Evolutionary conservation across 2,113 vertebrate genomes (phyloP).

Genomic region (Scomber scombrus): DNA sequence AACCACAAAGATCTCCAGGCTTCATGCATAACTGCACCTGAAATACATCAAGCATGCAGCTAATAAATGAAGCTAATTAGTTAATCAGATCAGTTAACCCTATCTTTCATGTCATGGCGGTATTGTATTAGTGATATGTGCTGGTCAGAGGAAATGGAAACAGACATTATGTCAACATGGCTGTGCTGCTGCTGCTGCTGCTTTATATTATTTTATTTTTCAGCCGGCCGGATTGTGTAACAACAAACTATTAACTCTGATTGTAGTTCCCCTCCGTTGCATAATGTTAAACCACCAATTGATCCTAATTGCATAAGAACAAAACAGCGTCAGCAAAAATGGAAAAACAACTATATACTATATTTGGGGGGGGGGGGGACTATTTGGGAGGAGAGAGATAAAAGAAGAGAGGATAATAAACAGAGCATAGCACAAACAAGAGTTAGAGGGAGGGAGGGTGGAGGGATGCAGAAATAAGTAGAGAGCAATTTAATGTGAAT

Average conservation of each 20-base stretch:
- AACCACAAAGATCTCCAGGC: too few relatives aligned
- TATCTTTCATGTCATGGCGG: too few relatives aligned
- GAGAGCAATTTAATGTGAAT: conserved; percentile 10
- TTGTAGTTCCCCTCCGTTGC: conserved; percentile 24
- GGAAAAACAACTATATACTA: background rate
- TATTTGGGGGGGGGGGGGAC: conserved; percentile 11
- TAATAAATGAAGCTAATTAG: background rate
- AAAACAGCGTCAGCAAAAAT: background rate
- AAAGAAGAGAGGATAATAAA: conserved; percentile 5
- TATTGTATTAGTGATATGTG: too few relatives aligned
- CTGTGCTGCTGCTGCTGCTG: background rate
- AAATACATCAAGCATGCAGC: background rate
- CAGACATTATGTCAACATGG: background rate
- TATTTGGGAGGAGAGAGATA: background rate
- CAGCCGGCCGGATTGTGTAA: conserved; percentile 28
- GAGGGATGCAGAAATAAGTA: background rate
- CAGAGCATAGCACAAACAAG: background rate
- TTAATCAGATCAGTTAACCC: background rate
- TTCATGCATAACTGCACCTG: too few relatives aligned
- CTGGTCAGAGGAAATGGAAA: background rate
- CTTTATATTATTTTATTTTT: background rate
- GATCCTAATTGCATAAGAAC: conserved; percentile 45
- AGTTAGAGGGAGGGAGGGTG: background rate
- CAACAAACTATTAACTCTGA: conserved; percentile 30
- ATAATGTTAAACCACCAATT: conserved; percentile 41